Conservation (phyloP, 2,888 invertebrate genomes). For the Dasysyrphus albostriatus region DNA sequence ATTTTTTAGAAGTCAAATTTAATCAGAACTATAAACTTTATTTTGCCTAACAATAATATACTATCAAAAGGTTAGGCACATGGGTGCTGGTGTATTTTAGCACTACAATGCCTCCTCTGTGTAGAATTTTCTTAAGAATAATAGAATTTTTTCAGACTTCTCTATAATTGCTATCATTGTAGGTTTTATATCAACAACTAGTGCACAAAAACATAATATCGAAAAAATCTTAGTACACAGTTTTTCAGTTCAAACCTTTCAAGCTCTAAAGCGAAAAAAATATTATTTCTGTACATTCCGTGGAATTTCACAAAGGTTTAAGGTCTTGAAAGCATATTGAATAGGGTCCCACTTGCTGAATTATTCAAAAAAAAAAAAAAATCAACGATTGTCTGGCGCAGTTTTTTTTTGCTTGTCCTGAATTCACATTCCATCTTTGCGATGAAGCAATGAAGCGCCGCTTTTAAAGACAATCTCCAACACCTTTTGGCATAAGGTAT, state of each 20-base stretch:
- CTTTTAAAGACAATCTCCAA: conserved; percentile 84
- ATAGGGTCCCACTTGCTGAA: conserved; percentile 18
- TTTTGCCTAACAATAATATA: no score
- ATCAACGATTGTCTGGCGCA: conserved; percentile 48
- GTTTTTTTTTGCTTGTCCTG: conserved; percentile 11
- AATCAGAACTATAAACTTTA: no score
- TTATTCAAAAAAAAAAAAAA: conserved; percentile 6
- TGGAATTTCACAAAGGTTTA: conserved; percentile 11
- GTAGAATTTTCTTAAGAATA: no score
- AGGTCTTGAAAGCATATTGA: not conserved
- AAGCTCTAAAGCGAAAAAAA: not conserved
- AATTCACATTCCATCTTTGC: conserved; percentile 68
- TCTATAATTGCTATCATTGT: no score
- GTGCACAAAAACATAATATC: not conserved
- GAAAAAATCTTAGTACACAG: not conserved
- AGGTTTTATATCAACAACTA: no score
- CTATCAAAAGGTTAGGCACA: no score
- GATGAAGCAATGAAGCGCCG: conserved; percentile 80
- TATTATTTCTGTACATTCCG: conserved; percentile 1
- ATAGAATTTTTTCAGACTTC: no score
- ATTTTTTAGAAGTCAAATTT: no score
- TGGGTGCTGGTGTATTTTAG: no score
- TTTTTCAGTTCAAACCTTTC: not conserved
- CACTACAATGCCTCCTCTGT: no score
- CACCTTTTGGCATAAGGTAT: conserved; percentile 79